Conservation (phyloP, 2,888 invertebrate species). For the Parnassius glacialis region DNA sequence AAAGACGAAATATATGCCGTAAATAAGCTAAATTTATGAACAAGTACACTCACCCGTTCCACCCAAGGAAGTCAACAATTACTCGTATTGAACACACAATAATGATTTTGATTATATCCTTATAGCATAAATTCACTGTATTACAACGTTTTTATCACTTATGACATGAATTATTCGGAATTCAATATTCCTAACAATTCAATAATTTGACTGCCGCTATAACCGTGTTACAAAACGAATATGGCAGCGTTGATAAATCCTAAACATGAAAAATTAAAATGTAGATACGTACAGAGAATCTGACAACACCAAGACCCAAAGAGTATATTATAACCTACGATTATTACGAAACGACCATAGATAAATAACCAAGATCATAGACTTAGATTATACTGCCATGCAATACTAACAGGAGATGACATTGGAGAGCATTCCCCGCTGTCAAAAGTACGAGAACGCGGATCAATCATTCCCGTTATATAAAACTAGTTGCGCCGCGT, state of each 20-base stretch:
- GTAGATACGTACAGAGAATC: slow-evolving; percentile 21
- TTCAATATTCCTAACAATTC: slow-evolving; percentile 49
- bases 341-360: too few species aligned
- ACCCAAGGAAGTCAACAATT: slow-evolving; percentile 68
- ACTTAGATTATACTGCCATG: too few species aligned
- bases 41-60: slow-evolving; percentile 71
- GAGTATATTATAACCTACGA: too few species aligned
- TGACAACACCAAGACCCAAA: slow-evolving; percentile 27
- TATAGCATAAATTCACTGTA: slow-evolving; percentile 13
- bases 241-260: slow-evolving; percentile 67
- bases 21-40: slow-evolving; percentile 50
- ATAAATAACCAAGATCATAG: too few species aligned
- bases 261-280: slow-evolving; percentile 26
- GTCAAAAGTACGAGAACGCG: too few species aligned
- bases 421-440: too few species aligned
- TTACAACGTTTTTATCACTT: slow-evolving; percentile 40
- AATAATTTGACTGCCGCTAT: slow-evolving; percentile 64
- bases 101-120: slow-evolving; percentile 33
- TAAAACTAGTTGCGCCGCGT: too few species aligned
- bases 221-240: slow-evolving; percentile 79
- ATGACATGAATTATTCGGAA: slow-evolving; percentile 44
- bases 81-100: slow-evolving; percentile 49
- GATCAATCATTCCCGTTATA: too few species aligned
- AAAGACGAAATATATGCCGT: slow-evolving; percentile 27
- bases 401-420: too few species aligned